These are phyloP conservation scores for Tricholaema leucomelas DNA, from an alignment of 2,113 vertebrate genomes.

Conservation along the genomic window DNA sequence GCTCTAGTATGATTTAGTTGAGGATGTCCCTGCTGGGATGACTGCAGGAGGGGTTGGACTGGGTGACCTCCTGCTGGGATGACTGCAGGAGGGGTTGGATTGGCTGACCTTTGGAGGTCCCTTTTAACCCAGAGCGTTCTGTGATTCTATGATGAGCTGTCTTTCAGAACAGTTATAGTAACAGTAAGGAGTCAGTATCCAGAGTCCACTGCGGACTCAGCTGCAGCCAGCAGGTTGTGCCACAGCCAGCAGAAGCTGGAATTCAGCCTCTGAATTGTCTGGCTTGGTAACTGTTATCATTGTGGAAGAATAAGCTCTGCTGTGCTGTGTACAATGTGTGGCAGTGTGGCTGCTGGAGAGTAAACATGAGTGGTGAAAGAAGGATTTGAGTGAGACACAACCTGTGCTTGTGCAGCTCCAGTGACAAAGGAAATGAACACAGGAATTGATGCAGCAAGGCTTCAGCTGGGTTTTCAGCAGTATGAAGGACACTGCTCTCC, in stretches of 20 bases:
- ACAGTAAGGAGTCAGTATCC: neutral
- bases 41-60: no score
- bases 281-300: neutral
- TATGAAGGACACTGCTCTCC: neutral
- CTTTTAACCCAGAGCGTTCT: no score
- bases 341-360: neutral
- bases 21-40: no score
- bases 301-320: neutral
- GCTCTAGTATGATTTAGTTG: no score
- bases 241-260: neutral
- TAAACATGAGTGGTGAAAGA: neutral
- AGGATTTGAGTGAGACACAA: neutral
- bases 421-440: neutral
- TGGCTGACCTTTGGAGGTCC: no score
- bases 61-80: no score
- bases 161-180: conserved; percentile 56
- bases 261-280: neutral
- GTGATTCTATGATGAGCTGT: neutral
- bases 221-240: neutral
- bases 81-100: no score
- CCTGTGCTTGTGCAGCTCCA: neutral
- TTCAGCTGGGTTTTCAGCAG: neutral
- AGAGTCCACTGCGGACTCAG: neutral
- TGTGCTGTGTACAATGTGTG: neutral
- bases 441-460: neutral